Evolutionary conservation across 92 coral and sea anemone species (phyloP).

Genomic region (Siderastrea siderea): DNA sequence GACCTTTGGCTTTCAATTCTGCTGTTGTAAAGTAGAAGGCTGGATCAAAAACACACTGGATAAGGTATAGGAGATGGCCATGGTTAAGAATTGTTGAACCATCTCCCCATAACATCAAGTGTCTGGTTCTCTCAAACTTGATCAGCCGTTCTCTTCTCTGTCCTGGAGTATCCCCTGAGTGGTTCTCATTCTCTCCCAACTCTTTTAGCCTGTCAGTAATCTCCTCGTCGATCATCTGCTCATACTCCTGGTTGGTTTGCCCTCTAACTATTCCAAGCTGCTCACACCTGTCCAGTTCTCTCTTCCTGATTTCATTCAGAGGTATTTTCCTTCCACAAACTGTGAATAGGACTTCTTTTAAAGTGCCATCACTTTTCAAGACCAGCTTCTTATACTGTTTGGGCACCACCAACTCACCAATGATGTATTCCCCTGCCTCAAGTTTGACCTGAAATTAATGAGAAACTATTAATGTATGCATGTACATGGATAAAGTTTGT

Average conservation of each 20-base stretch:
- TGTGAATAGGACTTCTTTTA: constrained; percentile 25
- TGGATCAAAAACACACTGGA: constrained; percentile 38
- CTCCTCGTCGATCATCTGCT: constrained; percentile 4
- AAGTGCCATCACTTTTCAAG: constrained; percentile 23
- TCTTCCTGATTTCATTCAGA: background rate
- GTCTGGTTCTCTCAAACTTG: constrained; percentile 42
- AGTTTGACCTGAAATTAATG: constrained; percentile 12
- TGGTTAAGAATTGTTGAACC: constrained; percentile 38
- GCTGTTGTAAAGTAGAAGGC: constrained; percentile 47
- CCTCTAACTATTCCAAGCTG: constrained; percentile 20
- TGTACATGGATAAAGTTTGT: background rate
- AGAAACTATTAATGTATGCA: background rate
- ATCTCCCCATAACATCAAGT: constrained; percentile 33
- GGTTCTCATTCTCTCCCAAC: background rate
- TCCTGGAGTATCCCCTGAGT: background rate
- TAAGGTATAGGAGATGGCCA: constrained; percentile 29
- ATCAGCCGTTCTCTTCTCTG: constrained; percentile 28
- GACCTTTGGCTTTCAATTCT: constrained; percentile 33
- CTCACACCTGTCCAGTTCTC: constrained; percentile 8
- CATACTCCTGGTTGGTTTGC: background rate
- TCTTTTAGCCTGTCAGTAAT: background rate
- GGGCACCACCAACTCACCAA: constrained; percentile 49
- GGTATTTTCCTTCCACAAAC: constrained; percentile 45
- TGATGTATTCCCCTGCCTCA: constrained; percentile 21
- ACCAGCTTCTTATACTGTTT: constrained; percentile 33